phyloP scores from a whole-genome alignment of 1,140 invertebrate species.

The Platorchestia sp. region DNA sequence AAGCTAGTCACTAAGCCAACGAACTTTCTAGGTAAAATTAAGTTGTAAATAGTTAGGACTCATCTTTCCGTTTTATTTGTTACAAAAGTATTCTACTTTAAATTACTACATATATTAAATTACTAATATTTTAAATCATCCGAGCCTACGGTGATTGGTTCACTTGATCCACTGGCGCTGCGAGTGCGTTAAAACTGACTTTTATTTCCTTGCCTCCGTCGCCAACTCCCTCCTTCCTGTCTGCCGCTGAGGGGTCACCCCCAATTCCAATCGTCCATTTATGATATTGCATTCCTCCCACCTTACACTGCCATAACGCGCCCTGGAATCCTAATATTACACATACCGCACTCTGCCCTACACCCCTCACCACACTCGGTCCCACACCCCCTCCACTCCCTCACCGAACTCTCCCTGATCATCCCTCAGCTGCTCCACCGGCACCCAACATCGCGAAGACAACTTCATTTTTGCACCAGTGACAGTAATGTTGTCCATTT shows the following conservation, averaged over 20 bases:
- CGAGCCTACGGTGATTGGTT: not conserved
- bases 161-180: not conserved
- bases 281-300: constrained; percentile 39
- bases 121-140: no score
- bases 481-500: no score
- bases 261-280: constrained; percentile 51
- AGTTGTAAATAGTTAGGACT: no score
- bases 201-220: not conserved
- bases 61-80: no score
- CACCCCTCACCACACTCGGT: not conserved
- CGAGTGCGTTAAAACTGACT: not conserved
- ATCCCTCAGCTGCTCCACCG: no score
- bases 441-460: no score
- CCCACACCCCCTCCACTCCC: not conserved
- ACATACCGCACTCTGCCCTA: constrained; percentile 42
- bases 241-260: not conserved
- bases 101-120: no score
- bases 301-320: constrained; percentile 45
- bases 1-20: no score
- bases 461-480: no score
- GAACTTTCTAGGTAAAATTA: no score
- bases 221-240: not conserved
- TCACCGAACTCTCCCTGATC: no score
- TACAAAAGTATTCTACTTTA: no score
- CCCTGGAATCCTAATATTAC: constrained; percentile 50